phyloP scores from a whole-genome alignment of 2,888 invertebrate genomes.

The Balanococcus diminutus region DNA sequence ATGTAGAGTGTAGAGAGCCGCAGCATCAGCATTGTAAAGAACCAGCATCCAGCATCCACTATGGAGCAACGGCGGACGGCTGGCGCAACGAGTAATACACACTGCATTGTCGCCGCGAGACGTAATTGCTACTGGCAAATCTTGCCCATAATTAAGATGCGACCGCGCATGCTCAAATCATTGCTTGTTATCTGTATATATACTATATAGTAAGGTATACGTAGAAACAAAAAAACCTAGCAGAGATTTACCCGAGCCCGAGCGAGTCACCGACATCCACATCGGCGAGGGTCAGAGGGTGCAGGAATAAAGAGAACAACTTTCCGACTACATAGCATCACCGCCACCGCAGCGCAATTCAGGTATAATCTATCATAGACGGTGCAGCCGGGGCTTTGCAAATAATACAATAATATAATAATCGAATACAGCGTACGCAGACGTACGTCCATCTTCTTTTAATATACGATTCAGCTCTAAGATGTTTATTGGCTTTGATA shows the following conservation, averaged over 20 bases:
- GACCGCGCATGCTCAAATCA: conserved; percentile 22
- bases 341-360: background rate
- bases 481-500: too few species aligned
- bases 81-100: background rate
- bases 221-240: too few species aligned
- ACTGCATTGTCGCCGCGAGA: conserved; percentile 25
- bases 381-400: background rate
- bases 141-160: conserved; percentile 32
- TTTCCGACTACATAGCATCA: background rate
- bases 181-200: background rate
- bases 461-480: too few species aligned
- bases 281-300: background rate
- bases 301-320: background rate
- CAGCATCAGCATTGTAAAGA: too few species aligned
- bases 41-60: background rate
- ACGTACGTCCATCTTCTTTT: too few species aligned
- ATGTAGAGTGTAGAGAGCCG: background rate
- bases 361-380: background rate
- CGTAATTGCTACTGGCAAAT: conserved; percentile 28
- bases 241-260: too few species aligned
- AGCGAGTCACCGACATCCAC: too few species aligned
- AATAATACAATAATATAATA: background rate
- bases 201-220: background rate
- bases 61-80: too few species aligned
- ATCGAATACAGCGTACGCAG: too few species aligned